Base-by-base conservation (phyloP, 2,888 invertebrate genomes). In the Neoitamus cyanurus region DNA sequence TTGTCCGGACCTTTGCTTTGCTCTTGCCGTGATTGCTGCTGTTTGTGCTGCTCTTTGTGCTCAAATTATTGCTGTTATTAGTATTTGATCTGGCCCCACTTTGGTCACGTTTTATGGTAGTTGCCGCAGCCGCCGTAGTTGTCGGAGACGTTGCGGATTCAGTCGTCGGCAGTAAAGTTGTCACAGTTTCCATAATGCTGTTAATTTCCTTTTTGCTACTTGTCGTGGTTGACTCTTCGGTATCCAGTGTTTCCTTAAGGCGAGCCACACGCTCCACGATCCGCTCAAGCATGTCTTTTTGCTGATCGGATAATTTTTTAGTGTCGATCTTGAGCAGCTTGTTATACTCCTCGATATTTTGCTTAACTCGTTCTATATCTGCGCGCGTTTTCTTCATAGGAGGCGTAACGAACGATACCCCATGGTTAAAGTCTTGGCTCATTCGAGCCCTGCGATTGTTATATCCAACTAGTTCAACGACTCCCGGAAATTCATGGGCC, bases 241-340 rank as follows among this genome's bases (percentile, higher is more conserved):
- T 90, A 48, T 91, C 90, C 80, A 91, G 86, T 0, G 91, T 89
- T 69, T 91, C 91, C 86, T 91, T 91, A 0, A 91, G 87, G 1
- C 91, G 88, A 2, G 91, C 91, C 85, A 91, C 91, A 58, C 91
- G 88, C 83, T 91, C 91, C 37, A 91, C 91, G 68, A 91, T 91
- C n/a, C 90, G 87, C 83, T 90, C 90, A 73, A 91, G 86, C 88
- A 91, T 90, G 84, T 90, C 89, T 89, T 91, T 91, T 85, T 91
- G 91, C 34, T 90, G 90, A 84, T 90, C 90, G 0, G 91, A 90
- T 70, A 91, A 85, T 85, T 91, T 90, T 87, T 89, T 90, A 0
- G 90, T 90, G 86, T 91, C 91, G 86, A 90, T 78, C 85, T 90
- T 90, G 3, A 91, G 85, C 13, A 91, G 86, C 28, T 89, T 88